Evolutionary conservation across 2,797 vertebrate genomes (phyloP).

Genomic region (Tokudaia muenninki): DNA sequence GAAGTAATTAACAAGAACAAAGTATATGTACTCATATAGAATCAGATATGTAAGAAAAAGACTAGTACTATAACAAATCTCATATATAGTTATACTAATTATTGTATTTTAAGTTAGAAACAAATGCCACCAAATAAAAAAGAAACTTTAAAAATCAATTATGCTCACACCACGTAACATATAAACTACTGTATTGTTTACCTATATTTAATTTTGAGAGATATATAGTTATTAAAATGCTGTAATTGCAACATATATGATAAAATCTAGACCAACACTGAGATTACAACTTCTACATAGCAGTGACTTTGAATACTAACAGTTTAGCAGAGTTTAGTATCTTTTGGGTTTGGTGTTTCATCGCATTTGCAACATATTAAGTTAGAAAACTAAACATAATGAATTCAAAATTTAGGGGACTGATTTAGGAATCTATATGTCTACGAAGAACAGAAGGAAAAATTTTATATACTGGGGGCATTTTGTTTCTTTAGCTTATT

Average conservation of each 20-base stretch:
- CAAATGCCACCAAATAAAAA: neutral
- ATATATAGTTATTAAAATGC: too few species aligned
- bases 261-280: conserved; percentile 27
- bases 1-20: neutral
- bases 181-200: neutral
- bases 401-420: conserved; percentile 15
- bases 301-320: conserved; percentile 43
- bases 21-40: neutral
- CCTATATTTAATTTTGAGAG: neutral
- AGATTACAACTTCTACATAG: neutral
- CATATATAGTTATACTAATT: neutral
- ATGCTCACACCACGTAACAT: neutral
- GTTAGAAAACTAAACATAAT: conserved; percentile 1
- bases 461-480: neutral
- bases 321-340: neutral
- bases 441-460: neutral
- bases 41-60: neutral
- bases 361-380: neutral
- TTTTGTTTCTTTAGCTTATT: neutral
- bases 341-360: conserved; percentile 17
- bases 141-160: neutral
- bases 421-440: neutral
- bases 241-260: too few species aligned
- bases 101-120: neutral
- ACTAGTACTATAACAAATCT: neutral